Base-by-base conservation (phyloP, 2,888 invertebrate genomes). In the Oscheius myriophilus region DNA sequence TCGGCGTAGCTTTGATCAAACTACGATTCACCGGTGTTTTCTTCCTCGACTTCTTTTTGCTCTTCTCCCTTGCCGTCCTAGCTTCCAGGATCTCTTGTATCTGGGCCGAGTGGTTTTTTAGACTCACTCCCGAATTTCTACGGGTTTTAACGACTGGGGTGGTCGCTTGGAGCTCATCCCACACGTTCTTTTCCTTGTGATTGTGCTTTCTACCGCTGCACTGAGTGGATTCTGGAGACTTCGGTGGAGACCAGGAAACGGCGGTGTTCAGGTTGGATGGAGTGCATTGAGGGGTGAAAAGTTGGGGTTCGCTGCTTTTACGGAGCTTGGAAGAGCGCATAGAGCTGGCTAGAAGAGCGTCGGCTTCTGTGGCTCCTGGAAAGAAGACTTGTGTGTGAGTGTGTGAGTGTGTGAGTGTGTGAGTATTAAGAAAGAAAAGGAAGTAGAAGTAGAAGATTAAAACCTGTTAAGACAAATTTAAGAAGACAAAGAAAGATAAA, bases 361-460 rank as follows among this genome's bases (percentile, higher is more conserved):
- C 61, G 46, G 46, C 49, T 21, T 33, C 46, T 12, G 61, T 61
- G 23, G 49, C 61, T 61, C 61, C 46, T 57, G 39, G 42, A 57
- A 54, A 33, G 9, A 25, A 9, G 18, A 53, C 18, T 53, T 6
- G 18, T 11, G 39, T 39, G 39, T 14, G 33, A 33, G 3, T 33
- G 33, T 6, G 9, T 33, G 33, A 9, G 33, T 33, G 33, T 6
- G 3, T 33, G 33, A 33, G 9, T 33, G 33, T 3, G 33, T 33
- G 33, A 33, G 33, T n/a, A n/a, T n/a, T n/a, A n/a, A n/a, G n/a
- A n/a, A n/a, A n/a, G n/a, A n/a, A n/a, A n/a, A n/a, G n/a, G n/a
- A n/a, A n/a, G n/a, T n/a, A n/a, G n/a, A n/a, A n/a, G n/a, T n/a
- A n/a, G n/a, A n/a, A n/a, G n/a, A n/a, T n/a, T n/a, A n/a, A n/a